Evolutionary conservation across 2,888 invertebrate genomes (phyloP), one percentile per base, ranked within the genome.

Genomic region (Orthonevra nobilis): DNA sequence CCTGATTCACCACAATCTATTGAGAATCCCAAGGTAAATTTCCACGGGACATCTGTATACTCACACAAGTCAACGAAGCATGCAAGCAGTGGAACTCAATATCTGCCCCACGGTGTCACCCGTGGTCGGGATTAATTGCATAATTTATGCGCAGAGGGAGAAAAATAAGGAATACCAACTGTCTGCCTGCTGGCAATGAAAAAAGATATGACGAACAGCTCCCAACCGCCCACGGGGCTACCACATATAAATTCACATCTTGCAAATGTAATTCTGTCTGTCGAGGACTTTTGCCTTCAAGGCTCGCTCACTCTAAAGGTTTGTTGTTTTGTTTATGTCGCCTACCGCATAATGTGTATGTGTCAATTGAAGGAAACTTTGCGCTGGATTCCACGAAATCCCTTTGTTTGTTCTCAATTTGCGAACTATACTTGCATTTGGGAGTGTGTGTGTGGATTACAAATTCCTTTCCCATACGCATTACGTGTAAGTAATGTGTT

Each of bases 101-200:
- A 20, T 44, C n/a, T n/a, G 15, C 12, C 28, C 36, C 3, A 17
- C 23, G 17, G 63, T 54, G 38, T 26, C 26, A 56, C 52, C 64
- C 38, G 40, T 50, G 73, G 73, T 50, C 38, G 28, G 64, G 60
- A 61, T 74, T 74, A 74, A 74, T 74, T 74, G 68, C 54, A 74
- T 74, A 74, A 74, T 74, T 74, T 74, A 74, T 68, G 66, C 60
- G 44, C 60, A 44, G 64, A 34, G 14, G 36, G 46, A 38, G 40
- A 64, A 20, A 44, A 36, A 36, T 46, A 10, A 36, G 32, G 10
- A 68, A 15, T 4, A 44, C 28, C 23, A 12, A 34, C 23, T 17
- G 56, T 72, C 72, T 72, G 72, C 46, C 58, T 15, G 26, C 40
- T 42, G 19, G 32, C 32, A 42, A 28, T 44, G 14, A 6, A 42